A percentile compares a stretch with the other conserved stretches of the same genome.
These are phyloP conservation scores for Novumbra hubbsi DNA, from an alignment of 2,797 vertebrate genomes.

Conservation along the genomic window DNA sequence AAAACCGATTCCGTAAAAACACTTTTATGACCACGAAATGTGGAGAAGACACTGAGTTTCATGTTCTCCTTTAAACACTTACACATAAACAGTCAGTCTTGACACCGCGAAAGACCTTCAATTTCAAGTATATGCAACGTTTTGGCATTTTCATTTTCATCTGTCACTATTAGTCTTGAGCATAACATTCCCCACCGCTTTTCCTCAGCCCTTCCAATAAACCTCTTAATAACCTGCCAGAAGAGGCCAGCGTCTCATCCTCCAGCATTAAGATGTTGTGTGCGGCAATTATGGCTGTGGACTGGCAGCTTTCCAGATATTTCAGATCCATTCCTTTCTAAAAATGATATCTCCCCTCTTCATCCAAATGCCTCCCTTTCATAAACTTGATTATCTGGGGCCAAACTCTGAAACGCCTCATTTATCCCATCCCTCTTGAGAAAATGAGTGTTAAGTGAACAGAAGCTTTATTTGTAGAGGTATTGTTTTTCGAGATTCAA, in stretches of 20 bases:
- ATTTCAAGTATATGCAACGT: not conserved
- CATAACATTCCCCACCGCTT: constrained; percentile 1
- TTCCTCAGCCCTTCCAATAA: constrained; percentile 24
- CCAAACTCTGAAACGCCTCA: constrained; percentile 10
- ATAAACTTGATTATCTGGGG: constrained; percentile 21
- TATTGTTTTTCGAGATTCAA: not conserved
- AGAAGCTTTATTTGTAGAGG: not conserved
- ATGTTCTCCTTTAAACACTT: not conserved
- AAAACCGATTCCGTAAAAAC: not conserved
- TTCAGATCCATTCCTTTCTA: constrained; percentile 25
- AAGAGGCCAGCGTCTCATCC: constrained; percentile 17
- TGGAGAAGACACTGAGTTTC: not conserved
- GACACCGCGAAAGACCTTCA: not conserved
- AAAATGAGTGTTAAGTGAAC: not conserved
- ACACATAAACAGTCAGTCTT: not conserved
- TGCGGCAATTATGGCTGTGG: constrained; percentile 32
- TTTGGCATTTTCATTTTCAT: constrained; percentile 12
- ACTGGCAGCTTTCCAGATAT: constrained; percentile 23
- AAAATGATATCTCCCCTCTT: constrained; percentile 30
- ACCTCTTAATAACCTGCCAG: constrained; percentile 23
- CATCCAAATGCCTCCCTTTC: constrained; percentile 23
- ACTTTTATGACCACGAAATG: not conserved
- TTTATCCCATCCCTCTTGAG: not conserved
- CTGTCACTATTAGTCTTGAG: constrained; percentile 4
- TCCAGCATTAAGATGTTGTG: constrained; percentile 40